Percentiles rank a stretch among this genome's conserved stretches.
Conservation (phyloP, 53 echinoderm and acorn worm species). For the Apostichopus leukothele region DNA sequence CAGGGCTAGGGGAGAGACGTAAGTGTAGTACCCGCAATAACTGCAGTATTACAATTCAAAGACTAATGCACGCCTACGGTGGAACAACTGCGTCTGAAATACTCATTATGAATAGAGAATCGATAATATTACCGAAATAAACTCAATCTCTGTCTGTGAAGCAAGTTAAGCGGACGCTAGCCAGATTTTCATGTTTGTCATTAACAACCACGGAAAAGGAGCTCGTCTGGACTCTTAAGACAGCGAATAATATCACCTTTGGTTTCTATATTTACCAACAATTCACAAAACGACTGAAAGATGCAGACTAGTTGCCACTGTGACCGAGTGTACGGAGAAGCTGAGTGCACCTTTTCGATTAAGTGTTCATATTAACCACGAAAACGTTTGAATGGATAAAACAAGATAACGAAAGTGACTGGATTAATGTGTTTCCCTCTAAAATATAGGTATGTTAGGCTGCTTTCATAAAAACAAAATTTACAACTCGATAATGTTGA, state of each 20-base stretch:
- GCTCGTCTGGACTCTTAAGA: too few species aligned
- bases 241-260: neutral
- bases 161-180: slow-evolving; percentile 3
- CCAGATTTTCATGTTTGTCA: neutral
- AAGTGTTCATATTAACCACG: neutral
- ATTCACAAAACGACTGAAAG: neutral
- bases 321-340: neutral
- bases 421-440: neutral
- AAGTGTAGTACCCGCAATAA: neutral
- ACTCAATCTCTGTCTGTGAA: neutral
- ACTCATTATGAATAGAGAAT: slow-evolving; percentile 31
- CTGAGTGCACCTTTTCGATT: neutral
- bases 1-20: slow-evolving; percentile 1
- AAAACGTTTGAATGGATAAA: neutral
- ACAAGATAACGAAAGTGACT: neutral
- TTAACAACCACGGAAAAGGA: neutral
- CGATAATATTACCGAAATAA: slow-evolving; percentile 34
- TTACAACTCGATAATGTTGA: neutral
- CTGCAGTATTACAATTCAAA: neutral
- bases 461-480: neutral
- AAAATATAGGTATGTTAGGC: too few species aligned
- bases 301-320: neutral
- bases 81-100: slow-evolving; percentile 34
- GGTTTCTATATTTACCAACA: neutral
- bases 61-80: slow-evolving; percentile 43